These are phyloP conservation scores for Noctua pronuba DNA, from an alignment of 2,888 invertebrate genomes.

Conservation along the genomic window DNA sequence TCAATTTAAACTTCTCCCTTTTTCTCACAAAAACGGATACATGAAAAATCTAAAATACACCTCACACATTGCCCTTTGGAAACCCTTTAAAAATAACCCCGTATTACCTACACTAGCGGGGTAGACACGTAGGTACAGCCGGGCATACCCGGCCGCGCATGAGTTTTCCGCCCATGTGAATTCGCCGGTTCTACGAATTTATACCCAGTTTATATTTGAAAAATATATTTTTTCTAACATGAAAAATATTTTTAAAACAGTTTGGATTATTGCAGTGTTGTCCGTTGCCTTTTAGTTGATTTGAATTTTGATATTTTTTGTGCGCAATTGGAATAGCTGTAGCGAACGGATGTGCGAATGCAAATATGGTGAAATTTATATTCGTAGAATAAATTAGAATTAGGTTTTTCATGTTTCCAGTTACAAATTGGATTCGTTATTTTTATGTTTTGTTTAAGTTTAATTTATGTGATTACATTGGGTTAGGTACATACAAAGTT, in stretches of 20 bases:
- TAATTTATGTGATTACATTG: background rate
- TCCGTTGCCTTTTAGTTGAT: slow-evolving; percentile 34
- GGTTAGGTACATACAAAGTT: background rate
- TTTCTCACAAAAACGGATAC: slow-evolving; percentile 24
- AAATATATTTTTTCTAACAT: slow-evolving; percentile 67
- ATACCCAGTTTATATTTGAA: slow-evolving; percentile 66
- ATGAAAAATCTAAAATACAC: slow-evolving; percentile 46
- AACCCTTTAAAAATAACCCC: slow-evolving; percentile 67
- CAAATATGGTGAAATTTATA: background rate
- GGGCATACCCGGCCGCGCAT: slow-evolving; percentile 61
- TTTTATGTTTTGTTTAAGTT: background rate
- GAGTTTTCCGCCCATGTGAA: slow-evolving; percentile 70
- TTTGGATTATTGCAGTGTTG: slow-evolving; percentile 39
- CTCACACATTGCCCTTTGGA: slow-evolving; percentile 40
- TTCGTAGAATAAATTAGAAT: slow-evolving; percentile 2
- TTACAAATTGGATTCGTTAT: background rate
- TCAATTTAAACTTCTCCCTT: background rate
- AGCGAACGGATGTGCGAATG: background rate
- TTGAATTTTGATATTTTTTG: slow-evolving; percentile 21
- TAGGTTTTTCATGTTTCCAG: background rate
- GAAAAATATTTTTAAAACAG: slow-evolving; percentile 66
- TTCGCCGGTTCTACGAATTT: slow-evolving; percentile 57
- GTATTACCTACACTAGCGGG: slow-evolving; percentile 41
- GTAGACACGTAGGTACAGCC: slow-evolving; percentile 48
- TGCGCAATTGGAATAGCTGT: slow-evolving; percentile 9